Evolutionary conservation across 2,797 vertebrate species (phyloP).

Genomic region (Lacerta viridis): DNA sequence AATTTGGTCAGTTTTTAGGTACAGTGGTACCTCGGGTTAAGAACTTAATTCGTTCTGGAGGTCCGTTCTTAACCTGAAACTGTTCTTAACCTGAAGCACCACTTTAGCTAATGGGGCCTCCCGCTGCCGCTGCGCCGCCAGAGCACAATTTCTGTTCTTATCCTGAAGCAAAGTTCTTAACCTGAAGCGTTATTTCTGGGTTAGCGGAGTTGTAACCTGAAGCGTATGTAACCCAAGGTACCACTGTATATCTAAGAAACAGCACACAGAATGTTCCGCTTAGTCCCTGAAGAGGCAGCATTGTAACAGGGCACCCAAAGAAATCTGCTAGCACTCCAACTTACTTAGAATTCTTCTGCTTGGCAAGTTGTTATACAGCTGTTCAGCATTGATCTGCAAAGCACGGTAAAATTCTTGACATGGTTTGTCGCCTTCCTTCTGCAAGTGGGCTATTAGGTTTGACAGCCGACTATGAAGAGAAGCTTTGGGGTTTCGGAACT

Average conservation of each 20-base stretch:
- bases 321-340: conserved; percentile 58
- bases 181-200: no score
- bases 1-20: background rate
- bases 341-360: conserved; percentile 88
- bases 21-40: no score
- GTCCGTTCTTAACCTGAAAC: no score
- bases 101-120: no score
- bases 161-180: no score
- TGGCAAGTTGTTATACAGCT: conserved; percentile 90
- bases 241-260: conserved; percentile 15
- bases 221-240: no score
- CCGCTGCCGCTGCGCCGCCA: no score
- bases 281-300: conserved; percentile 18
- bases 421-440: conserved; percentile 89
- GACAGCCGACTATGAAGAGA: conserved; percentile 87
- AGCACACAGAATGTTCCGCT: background rate
- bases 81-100: no score
- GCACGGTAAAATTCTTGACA: conserved; percentile 96
- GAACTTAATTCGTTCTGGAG: no score
- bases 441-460: conserved; percentile 89
- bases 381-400: conserved; percentile 92
- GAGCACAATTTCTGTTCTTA: no score
- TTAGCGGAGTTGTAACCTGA: no score
- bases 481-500: conserved; percentile 94
- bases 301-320: background rate